Conservation (phyloP, 2,888 invertebrate species). For the Eilema caniola region DNA sequence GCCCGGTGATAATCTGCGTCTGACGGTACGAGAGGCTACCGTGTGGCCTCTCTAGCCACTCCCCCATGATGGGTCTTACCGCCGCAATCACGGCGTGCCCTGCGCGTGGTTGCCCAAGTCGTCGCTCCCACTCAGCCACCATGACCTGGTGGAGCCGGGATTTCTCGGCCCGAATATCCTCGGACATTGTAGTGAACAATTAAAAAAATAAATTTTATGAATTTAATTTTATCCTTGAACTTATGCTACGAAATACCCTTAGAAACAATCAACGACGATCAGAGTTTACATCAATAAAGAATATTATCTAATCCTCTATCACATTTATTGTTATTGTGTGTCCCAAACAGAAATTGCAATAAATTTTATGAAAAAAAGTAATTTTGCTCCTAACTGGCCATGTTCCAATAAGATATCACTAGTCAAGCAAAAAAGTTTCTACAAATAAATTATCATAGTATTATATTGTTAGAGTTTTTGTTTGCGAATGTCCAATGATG, state of each 20-base stretch:
- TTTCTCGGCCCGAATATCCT: no score
- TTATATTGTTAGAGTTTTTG: conserved; percentile 52
- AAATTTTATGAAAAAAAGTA: conserved; percentile 15
- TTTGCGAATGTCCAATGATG: conserved; percentile 52
- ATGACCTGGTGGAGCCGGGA: no score
- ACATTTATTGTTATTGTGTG: neutral
- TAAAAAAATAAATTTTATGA: no score
- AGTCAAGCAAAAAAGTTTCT: conserved; percentile 48
- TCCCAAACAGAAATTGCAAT: conserved; percentile 10
- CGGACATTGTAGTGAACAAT: no score
- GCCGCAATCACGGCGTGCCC: no score
- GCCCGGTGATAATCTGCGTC: no score
- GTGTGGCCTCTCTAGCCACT: no score
- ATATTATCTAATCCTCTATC: neutral
- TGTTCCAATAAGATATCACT: conserved; percentile 47
- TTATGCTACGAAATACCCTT: neutral
- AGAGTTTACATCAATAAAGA: neutral
- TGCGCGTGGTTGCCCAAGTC: no score
- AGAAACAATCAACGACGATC: neutral
- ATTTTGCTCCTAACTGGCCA: conserved; percentile 33
- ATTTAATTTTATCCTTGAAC: neutral
- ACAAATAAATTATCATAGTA: conserved; percentile 47
- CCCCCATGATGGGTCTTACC: no score
- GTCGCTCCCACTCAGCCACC: no score
- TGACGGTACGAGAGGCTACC: no score